phyloP scores from a whole-genome alignment of 2,888 invertebrate genomes.

The Oxytorus armatus region DNA sequence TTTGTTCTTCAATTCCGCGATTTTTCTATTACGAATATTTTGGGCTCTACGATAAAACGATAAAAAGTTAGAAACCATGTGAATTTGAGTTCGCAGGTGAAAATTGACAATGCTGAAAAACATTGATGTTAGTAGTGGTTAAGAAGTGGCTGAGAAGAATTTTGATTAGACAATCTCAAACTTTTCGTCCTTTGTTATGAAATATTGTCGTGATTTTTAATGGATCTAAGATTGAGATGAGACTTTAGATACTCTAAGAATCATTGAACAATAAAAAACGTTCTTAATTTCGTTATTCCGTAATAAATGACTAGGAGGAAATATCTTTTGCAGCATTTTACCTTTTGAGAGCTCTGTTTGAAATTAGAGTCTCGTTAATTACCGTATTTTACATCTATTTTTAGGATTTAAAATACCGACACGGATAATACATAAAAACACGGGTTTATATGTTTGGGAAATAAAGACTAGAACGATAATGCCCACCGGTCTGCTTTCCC shows the following conservation, averaged over 20 bases:
- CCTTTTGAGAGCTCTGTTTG: slow-evolving; percentile 46
- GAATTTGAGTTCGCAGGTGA: too few species aligned
- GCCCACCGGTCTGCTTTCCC: slow-evolving; percentile 24
- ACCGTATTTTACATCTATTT: slow-evolving; percentile 35
- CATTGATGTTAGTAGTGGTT: too few species aligned
- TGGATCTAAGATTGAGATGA: slow-evolving; percentile 11
- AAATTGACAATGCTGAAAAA: too few species aligned
- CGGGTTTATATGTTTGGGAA: not conserved
- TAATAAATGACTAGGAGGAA: slow-evolving; percentile 25
- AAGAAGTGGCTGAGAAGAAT: too few species aligned
- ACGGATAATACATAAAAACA: not conserved
- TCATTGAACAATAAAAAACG: not conserved
- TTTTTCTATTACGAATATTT: too few species aligned
- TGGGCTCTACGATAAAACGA: too few species aligned
- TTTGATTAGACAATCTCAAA: too few species aligned
- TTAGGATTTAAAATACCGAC: slow-evolving; percentile 4
- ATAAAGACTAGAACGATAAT: slow-evolving; percentile 16
- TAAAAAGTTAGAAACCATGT: too few species aligned
- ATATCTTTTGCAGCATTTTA: slow-evolving; percentile 31
- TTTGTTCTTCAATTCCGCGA: too few species aligned
- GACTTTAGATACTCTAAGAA: not conserved
- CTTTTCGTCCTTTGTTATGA: too few species aligned
- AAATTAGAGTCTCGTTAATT: slow-evolving; percentile 48
- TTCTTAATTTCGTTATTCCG: slow-evolving; percentile 15
- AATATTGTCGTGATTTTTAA: too few species aligned